phyloP scores from a whole-genome alignment of 2,113 vertebrate species.

The Nasalis larvatus region DNA sequence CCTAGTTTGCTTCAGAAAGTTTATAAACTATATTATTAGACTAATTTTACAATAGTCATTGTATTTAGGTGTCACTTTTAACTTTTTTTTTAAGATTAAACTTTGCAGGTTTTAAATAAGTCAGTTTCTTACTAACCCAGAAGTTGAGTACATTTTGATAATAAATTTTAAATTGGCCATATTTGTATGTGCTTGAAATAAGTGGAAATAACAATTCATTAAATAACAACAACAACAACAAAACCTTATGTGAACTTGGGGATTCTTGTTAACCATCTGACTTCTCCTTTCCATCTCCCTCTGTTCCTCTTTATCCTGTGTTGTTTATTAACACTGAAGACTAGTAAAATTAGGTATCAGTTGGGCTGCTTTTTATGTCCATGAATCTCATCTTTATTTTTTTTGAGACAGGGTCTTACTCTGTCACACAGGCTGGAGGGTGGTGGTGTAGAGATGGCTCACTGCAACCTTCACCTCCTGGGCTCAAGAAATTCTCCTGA shows the following conservation, averaged over 20 bases:
- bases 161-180: constrained; percentile 30
- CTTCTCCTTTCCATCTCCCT: constrained; percentile 34
- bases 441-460: no score
- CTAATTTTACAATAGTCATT: not conserved
- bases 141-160: constrained; percentile 32
- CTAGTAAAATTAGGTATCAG: not conserved
- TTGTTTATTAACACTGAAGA: constrained; percentile 8
- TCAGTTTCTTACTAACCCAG: not conserved
- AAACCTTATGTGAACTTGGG: not conserved
- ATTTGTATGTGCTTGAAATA: constrained; percentile 47
- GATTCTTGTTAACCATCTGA: constrained; percentile 39
- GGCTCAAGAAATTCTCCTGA: no score
- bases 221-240: no score
- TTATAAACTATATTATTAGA: not conserved
- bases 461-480: no score
- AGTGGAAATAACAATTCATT: not conserved
- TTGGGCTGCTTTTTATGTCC: not conserved
- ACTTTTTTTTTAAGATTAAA: not conserved
- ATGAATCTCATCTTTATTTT: not conserved
- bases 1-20: not conserved
- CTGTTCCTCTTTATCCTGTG: constrained; percentile 51
- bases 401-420: no score
- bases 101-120: not conserved
- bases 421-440: no score
- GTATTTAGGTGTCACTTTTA: not conserved